These are phyloP conservation scores for Merluccius polli DNA, from an alignment of 2,797 vertebrate genomes.

Conservation along the genomic window DNA sequence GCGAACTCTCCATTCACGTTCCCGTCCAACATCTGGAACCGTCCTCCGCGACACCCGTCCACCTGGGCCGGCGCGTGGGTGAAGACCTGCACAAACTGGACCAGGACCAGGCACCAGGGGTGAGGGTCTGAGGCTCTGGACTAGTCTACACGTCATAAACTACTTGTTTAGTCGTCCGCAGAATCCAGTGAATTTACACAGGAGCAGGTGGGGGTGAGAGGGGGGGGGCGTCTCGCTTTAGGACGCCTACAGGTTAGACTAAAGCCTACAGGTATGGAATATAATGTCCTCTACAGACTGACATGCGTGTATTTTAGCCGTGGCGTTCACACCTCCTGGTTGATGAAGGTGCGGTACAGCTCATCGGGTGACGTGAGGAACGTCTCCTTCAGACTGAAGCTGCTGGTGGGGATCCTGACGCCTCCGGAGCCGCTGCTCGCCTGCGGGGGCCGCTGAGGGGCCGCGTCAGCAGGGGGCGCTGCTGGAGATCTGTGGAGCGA, in stretches of 20 bases:
- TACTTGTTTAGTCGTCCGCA: too few species aligned
- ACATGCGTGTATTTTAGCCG: not conserved
- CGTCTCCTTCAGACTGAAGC: constrained; percentile 80
- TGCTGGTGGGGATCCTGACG: constrained; percentile 84
- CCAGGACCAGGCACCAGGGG: not conserved
- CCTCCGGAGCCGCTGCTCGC: constrained; percentile 41
- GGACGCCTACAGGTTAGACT: too few species aligned
- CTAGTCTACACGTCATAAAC: too few species aligned
- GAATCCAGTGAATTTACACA: too few species aligned
- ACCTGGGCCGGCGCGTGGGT: constrained; percentile 79
- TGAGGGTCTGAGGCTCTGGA: not conserved
- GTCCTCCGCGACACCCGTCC: constrained; percentile 80
- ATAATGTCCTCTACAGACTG: not conserved
- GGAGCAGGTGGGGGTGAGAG: too few species aligned
- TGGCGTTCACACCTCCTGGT: constrained; percentile 76
- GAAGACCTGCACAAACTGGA: constrained; percentile 87
- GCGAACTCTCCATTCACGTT: constrained; percentile 83
- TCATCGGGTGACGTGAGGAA: constrained; percentile 87
- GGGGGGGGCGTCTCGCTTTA: too few species aligned
- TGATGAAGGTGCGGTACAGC: constrained; percentile 84
- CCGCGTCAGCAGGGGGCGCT: not conserved
- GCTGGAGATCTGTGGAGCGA: constrained; percentile 56
- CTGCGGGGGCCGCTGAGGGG: not conserved
- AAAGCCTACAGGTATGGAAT: too few species aligned
- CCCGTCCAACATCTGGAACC: constrained; percentile 84